These are phyloP conservation scores for Drosophila auraria DNA, from an alignment of 1,140 invertebrate genomes.

Conservation along the genomic window DNA sequence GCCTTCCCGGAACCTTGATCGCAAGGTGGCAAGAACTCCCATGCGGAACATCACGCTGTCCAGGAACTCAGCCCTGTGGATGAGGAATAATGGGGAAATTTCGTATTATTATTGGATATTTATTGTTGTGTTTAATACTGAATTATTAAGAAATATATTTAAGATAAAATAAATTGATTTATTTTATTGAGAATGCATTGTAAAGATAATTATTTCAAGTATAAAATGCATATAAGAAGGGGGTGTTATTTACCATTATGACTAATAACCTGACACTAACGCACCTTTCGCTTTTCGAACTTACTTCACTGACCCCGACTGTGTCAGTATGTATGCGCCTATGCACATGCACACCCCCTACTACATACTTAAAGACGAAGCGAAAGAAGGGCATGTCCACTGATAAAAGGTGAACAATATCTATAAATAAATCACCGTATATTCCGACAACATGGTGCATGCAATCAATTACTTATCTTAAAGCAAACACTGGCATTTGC, in stretches of 20 bases:
- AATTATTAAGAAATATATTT: not conserved
- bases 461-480: slow-evolving; percentile 58
- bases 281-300: not conserved
- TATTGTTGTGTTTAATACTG: slow-evolving; percentile 12
- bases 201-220: not conserved
- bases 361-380: slow-evolving; percentile 20
- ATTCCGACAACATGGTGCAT: slow-evolving; percentile 51
- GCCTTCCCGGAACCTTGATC: slow-evolving; percentile 93
- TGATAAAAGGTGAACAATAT: slow-evolving; percentile 72
- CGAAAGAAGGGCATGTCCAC: slow-evolving; percentile 60
- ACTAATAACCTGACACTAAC: not conserved
- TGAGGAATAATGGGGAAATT: slow-evolving; percentile 77
- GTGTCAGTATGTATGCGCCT: slow-evolving; percentile 10
- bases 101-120: slow-evolving; percentile 20
- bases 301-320: slow-evolving; percentile 12
- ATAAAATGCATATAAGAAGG: not conserved
- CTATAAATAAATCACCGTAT: slow-evolving; percentile 62
- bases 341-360: slow-evolving; percentile 24
- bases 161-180: not conserved
- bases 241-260: not conserved
- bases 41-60: slow-evolving; percentile 96
- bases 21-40: slow-evolving; percentile 95
- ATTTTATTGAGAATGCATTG: not conserved
- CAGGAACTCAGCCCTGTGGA: slow-evolving; percentile 91
- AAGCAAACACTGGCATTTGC: slow-evolving; percentile 14